phyloP scores from a whole-genome alignment of 2,113 vertebrate genomes.

The Pterocles burchelli region DNA sequence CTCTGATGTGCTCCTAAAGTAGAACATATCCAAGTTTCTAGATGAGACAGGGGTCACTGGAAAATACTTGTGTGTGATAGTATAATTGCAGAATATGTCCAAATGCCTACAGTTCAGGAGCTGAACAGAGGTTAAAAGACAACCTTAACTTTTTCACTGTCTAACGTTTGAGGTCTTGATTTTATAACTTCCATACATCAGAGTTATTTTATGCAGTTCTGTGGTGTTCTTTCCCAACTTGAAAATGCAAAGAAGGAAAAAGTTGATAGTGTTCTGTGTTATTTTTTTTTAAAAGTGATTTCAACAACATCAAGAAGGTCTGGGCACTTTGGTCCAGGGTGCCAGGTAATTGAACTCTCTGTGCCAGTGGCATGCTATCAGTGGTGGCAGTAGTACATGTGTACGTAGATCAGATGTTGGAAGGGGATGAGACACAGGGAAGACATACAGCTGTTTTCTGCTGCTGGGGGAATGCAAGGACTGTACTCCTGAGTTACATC shows the following conservation, averaged over 20 bases:
- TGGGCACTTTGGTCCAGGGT: neutral
- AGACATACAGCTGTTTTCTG: neutral
- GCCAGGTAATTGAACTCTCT: neutral
- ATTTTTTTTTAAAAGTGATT: neutral
- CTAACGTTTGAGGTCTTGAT: neutral
- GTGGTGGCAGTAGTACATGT: neutral
- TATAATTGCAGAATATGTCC: neutral
- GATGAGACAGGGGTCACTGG: neutral
- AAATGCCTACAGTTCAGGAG: neutral
- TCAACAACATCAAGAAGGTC: neutral
- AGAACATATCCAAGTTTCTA: neutral
- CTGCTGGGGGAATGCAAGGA: neutral
- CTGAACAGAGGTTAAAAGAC: neutral
- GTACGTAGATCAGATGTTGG: neutral
- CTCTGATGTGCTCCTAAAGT: neutral
- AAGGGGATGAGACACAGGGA: neutral
- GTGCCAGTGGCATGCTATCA: neutral
- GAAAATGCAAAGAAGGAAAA: neutral
- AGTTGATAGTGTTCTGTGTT: neutral
- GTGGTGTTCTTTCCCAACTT: neutral
- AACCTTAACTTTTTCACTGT: neutral
- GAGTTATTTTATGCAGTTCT: neutral
- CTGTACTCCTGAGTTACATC: neutral
- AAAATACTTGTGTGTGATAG: neutral
- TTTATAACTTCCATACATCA: neutral